Conservation (phyloP, 2,113 vertebrate species). For the Todiramphus saurophagus region DNA sequence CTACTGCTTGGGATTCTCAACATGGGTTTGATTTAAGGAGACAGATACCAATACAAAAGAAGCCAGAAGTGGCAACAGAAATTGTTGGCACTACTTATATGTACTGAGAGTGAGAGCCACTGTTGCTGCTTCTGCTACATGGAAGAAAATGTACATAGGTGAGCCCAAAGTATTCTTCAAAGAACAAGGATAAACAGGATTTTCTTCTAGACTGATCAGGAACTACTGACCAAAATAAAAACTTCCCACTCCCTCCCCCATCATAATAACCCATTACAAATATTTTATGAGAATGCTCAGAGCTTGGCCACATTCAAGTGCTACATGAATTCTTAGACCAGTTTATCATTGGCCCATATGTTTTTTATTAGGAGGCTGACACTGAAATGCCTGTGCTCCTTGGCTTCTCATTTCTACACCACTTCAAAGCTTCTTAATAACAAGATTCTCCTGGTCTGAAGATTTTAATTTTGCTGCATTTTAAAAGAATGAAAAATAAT, state of each 20-base stretch:
- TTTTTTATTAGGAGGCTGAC: neutral
- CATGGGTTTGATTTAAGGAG: neutral
- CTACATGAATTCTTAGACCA: neutral
- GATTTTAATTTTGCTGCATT: neutral
- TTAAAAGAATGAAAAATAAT: constrained; percentile 13
- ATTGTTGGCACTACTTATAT: neutral
- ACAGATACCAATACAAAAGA: neutral
- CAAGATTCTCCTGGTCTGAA: neutral
- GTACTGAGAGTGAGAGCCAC: neutral
- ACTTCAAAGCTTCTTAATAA: constrained; percentile 5
- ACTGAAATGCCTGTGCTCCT: neutral
- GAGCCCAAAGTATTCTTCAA: neutral
- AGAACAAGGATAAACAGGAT: neutral
- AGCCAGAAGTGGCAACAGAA: neutral
- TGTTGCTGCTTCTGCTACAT: neutral
- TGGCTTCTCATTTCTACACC: neutral
- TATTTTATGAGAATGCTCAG: neutral
- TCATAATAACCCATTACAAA: neutral
- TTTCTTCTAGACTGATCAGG: neutral
- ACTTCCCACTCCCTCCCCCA: neutral
- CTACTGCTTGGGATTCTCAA: neutral
- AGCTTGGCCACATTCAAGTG: neutral
- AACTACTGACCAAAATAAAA: neutral
- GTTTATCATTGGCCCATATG: neutral
- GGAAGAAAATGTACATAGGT: neutral